These are phyloP conservation scores for Diacarnus erythraeanus DNA, from an alignment of 37 sponge, comb jelly and placozoan species.

Conservation along the genomic window DNA sequence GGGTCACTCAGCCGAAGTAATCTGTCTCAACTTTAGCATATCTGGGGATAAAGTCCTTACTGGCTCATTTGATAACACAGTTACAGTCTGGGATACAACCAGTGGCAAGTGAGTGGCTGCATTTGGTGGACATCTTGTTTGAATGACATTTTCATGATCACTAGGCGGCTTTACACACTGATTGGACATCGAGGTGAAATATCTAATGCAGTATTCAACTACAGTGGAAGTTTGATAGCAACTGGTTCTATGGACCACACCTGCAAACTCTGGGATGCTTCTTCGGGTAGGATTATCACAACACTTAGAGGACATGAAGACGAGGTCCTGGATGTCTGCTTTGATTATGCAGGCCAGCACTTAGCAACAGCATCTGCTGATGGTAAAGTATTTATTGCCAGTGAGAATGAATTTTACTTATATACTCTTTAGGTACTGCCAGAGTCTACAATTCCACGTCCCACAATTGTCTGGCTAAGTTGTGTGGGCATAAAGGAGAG, in stretches of 20 bases:
- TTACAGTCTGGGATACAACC: constrained; percentile 81
- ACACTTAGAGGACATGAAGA: constrained; percentile 91
- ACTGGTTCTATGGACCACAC: constrained; percentile 97
- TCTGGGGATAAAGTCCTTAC: constrained; percentile 77
- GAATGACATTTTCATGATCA: not conserved
- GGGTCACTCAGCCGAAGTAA: constrained; percentile 97
- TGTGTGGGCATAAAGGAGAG: constrained; percentile 93
- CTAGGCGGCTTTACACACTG: constrained; percentile 63
- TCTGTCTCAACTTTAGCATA: constrained; percentile 82
- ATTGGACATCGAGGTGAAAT: constrained; percentile 93
- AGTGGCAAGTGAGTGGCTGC: constrained; percentile 67
- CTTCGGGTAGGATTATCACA: constrained; percentile 65
- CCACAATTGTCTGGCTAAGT: constrained; percentile 63
- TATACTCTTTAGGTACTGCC: constrained; percentile 50
- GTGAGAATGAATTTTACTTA: not conserved
- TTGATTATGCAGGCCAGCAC: constrained; percentile 86
- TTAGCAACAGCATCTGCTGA: constrained; percentile 94
- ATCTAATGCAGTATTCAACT: constrained; percentile 89
- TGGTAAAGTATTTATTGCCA: constrained; percentile 32
- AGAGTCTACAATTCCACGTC: constrained; percentile 68
- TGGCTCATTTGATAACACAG: constrained; percentile 97
- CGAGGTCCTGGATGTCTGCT: constrained; percentile 92
- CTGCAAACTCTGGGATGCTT: constrained; percentile 88
- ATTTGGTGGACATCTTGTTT: not conserved
- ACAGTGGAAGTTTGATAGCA: constrained; percentile 78